phyloP scores from a whole-genome alignment of 30 jellyfish, hydroid and myxozoan species.

The Turritopsis rubra region DNA sequence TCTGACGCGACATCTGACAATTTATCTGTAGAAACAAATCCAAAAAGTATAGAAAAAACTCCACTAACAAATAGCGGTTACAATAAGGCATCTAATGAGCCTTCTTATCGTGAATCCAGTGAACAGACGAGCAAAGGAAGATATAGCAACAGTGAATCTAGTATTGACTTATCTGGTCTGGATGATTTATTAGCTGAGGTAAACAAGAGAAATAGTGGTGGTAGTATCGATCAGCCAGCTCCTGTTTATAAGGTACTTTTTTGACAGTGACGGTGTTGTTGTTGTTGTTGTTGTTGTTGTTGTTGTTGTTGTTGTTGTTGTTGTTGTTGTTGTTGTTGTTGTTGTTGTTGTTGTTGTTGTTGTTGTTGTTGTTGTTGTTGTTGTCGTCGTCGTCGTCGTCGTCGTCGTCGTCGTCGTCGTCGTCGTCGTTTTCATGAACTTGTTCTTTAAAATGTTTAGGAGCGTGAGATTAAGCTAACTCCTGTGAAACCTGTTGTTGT shows the following conservation, averaged over 20 bases:
- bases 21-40: neutral
- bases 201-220: conserved; percentile 14
- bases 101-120: neutral
- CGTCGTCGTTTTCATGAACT: too few relatives aligned
- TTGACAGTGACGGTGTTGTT: neutral
- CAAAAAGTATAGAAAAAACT: conserved; percentile 25
- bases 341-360: neutral
- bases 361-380: neutral
- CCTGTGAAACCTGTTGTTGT: neutral
- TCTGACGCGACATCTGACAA: neutral
- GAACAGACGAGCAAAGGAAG: neutral
- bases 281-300: neutral
- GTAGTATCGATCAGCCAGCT: neutral
- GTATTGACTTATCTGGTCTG: conserved; percentile 36
- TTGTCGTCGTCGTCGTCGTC: neutral
- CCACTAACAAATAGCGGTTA: neutral
- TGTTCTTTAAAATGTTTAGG: neutral
- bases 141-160: conserved; percentile 4
- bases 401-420: neutral
- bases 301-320: neutral
- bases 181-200: conserved; percentile 38
- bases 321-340: neutral
- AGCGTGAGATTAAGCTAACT: neutral
- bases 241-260: neutral
- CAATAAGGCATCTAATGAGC: neutral